Evolutionary conservation across 2,113 vertebrate species (phyloP).

Genomic region (Sakesphorus luctuosus): DNA sequence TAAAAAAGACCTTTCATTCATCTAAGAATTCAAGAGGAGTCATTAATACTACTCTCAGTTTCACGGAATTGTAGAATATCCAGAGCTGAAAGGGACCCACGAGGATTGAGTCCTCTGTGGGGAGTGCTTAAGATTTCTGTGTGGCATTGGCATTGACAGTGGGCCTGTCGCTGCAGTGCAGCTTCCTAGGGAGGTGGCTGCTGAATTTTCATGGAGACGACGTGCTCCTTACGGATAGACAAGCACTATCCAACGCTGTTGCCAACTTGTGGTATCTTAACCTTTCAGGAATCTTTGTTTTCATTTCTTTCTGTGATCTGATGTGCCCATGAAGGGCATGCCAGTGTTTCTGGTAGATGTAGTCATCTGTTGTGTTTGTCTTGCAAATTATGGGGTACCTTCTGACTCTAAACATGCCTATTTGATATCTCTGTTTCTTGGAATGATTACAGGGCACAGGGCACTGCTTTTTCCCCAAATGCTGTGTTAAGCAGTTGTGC

Average conservation of each 20-base stretch:
- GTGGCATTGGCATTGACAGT: not conserved
- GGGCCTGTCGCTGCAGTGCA: not conserved
- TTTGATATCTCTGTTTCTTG: not conserved
- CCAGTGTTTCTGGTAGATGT: not conserved
- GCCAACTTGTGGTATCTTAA: not conserved
- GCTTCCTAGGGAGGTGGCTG: not conserved
- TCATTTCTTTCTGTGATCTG: not conserved
- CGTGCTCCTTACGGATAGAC: not conserved
- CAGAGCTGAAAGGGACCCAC: not conserved
- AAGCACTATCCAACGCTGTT: not conserved
- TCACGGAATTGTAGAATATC: not conserved
- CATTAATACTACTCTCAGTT: not conserved
- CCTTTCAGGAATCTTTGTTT: not conserved
- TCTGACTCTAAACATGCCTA: not conserved
- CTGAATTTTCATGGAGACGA: accelerated
- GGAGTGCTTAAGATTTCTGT: not conserved
- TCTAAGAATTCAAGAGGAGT: not conserved
- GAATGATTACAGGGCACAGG: not conserved
- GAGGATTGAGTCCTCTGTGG: not conserved
- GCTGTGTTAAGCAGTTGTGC: not conserved
- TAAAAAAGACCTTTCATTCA: not conserved
- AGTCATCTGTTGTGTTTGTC: not conserved
- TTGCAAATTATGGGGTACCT: not conserved
- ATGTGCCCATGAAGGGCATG: not conserved
- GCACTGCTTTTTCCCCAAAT: not conserved